Percentiles rank a stretch among this genome's conserved stretches.
Conservation (phyloP, 1,140 invertebrate genomes). For the Octopus bimaculoides region DNA sequence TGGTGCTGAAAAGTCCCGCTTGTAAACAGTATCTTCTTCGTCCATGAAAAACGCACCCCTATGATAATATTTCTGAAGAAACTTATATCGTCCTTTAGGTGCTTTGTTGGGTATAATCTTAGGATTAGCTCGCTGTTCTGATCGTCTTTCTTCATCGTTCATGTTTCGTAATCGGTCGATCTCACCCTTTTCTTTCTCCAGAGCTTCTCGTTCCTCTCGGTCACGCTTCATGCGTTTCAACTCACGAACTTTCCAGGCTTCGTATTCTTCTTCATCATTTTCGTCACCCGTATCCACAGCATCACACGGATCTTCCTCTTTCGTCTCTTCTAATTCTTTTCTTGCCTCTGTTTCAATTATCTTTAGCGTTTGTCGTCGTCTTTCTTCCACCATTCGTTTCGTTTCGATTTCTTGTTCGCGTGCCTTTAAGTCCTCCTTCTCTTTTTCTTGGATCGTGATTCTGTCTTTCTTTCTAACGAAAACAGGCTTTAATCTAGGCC, state of each 20-base stretch:
- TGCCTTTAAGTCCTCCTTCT: conserved; percentile 80
- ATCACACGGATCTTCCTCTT: conserved; percentile 64
- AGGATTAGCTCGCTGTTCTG: conserved; percentile 88
- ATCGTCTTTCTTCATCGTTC: conserved; percentile 86
- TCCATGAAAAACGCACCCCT: conserved; percentile 97
- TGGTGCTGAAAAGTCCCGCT: conserved; percentile 93
- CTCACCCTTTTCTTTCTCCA: conserved; percentile 77
- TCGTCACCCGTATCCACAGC: conserved; percentile 96
- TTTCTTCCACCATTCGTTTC: conserved; percentile 77
- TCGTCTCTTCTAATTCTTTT: conserved; percentile 64
- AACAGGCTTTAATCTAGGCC: conserved; percentile 90
- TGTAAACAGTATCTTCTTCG: conserved; percentile 88
- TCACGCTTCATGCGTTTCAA: conserved; percentile 94
- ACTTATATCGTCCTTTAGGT: conserved; percentile 98
- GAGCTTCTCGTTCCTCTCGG: conserved; percentile 89
- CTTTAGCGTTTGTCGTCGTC: conserved; percentile 78
- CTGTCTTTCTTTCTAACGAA: conserved; percentile 94
- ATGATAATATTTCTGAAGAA: conserved; percentile 99
- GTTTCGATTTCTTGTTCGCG: conserved; percentile 79
- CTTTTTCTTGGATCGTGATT: conserved; percentile 91
- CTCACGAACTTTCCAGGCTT: conserved; percentile 93
- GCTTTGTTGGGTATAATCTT: conserved; percentile 93
- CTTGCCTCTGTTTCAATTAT: conserved; percentile 85
- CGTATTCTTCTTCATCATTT: conserved; percentile 96
- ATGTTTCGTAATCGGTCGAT: conserved; percentile 88